phyloP scores from a whole-genome alignment of 1,140 invertebrate genomes.

The Ooceraea biroi region DNA sequence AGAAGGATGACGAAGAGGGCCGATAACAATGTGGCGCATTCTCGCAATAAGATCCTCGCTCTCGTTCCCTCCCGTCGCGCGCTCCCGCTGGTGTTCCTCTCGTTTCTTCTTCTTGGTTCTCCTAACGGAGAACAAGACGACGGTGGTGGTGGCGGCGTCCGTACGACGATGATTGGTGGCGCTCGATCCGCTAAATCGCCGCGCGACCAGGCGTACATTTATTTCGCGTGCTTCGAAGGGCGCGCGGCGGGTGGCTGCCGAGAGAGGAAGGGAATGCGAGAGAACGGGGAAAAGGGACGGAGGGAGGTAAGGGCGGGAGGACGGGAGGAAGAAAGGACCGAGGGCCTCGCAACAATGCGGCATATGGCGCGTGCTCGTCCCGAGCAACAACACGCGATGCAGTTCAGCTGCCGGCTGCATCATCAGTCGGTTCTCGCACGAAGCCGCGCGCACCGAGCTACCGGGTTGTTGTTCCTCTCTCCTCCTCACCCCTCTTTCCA shows the following conservation, averaged over 20 bases:
- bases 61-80: constrained; percentile 43
- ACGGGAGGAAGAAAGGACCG: constrained; percentile 65
- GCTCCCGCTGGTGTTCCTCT: constrained; percentile 50
- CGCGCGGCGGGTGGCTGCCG: constrained; percentile 55
- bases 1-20: constrained; percentile 48
- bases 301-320: constrained; percentile 40
- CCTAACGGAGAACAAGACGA: constrained; percentile 7
- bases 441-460: constrained; percentile 56
- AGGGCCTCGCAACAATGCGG: constrained; percentile 77
- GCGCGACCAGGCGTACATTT: constrained; percentile 66
- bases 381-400: constrained; percentile 75
- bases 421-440: constrained; percentile 71
- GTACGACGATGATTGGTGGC: constrained; percentile 59
- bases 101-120: constrained; percentile 42
- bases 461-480: constrained; percentile 21
- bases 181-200: constrained; percentile 67
- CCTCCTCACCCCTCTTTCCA: neutral
- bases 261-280: constrained; percentile 5
- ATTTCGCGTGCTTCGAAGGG: constrained; percentile 69
- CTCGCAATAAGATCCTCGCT: constrained; percentile 60
- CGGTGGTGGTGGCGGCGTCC: constrained; percentile 24
- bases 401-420: constrained; percentile 76
- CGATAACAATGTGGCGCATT: constrained; percentile 62
- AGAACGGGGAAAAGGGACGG: neutral
- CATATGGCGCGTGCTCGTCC: constrained; percentile 82